These are phyloP conservation scores for Erethizon dorsatum DNA, from an alignment of 2,797 vertebrate species.

Conservation along the genomic window DNA sequence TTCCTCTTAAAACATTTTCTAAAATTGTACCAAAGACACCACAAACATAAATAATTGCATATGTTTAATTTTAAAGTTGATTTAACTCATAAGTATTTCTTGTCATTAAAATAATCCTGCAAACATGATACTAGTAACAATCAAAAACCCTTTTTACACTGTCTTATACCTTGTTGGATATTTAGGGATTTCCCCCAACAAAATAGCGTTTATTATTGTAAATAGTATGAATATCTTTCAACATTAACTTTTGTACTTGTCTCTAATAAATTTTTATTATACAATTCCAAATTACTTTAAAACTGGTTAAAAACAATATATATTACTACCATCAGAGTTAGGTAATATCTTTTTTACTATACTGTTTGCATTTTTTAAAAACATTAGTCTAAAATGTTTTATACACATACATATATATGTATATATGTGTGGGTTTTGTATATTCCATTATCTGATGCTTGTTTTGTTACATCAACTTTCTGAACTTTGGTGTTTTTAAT, in stretches of 20 bases:
- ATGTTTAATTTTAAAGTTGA: conserved; percentile 4
- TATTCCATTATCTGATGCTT: conserved; percentile 15
- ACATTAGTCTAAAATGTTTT: neutral
- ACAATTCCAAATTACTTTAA: neutral
- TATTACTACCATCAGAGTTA: neutral
- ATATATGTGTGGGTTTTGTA: neutral
- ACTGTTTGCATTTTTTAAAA: neutral
- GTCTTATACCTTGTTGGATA: neutral
- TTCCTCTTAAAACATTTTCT: neutral
- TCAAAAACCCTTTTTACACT: neutral
- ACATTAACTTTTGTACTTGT: neutral
- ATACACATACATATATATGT: neutral
- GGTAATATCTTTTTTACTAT: neutral
- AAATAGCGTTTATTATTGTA: too few species aligned
- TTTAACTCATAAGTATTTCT: neutral
- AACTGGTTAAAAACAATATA: neutral
- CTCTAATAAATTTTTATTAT: conserved; percentile 4
- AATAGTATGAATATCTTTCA: neutral
- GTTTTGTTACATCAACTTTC: neutral
- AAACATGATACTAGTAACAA: neutral
- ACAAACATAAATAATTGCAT: neutral
- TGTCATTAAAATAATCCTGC: conserved; percentile 17
- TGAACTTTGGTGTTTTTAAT: neutral
- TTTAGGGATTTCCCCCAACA: neutral
- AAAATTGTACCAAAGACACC: neutral